Conservation (phyloP, 2,113 vertebrate species). For the Actinemys pallida region DNA sequence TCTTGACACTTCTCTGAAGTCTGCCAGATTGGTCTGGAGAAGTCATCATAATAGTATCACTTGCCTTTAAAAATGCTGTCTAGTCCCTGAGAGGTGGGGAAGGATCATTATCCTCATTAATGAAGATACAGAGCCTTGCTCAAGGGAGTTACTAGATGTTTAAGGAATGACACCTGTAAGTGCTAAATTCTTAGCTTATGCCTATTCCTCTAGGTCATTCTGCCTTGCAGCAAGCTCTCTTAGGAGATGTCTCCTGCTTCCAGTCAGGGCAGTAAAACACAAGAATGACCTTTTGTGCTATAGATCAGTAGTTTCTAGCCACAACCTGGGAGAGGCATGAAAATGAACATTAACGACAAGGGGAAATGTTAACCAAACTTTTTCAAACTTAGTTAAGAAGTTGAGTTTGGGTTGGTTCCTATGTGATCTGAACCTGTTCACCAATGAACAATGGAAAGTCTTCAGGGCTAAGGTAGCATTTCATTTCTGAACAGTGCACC, state of each 20-base stretch:
- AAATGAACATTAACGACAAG: background rate
- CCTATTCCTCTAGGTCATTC: background rate
- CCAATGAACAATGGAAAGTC: background rate
- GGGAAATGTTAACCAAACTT: background rate
- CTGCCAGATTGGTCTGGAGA: constrained; percentile 10
- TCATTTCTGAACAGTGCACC: background rate
- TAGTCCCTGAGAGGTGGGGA: background rate
- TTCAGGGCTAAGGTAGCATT: background rate
- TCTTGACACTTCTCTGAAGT: constrained; percentile 10
- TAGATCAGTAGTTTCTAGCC: background rate
- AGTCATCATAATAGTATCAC: background rate
- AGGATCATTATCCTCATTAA: fast-evolving
- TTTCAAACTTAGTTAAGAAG: background rate
- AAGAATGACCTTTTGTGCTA: background rate
- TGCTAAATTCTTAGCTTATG: background rate
- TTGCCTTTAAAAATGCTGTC: background rate
- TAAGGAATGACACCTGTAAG: background rate
- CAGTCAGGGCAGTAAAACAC: background rate
- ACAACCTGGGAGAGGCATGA: background rate
- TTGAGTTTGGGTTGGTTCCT: background rate
- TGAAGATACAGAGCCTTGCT: background rate
- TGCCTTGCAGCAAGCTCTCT: background rate
- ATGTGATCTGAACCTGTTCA: background rate
- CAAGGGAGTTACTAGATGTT: background rate
- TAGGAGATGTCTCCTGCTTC: background rate